A percentile compares a stretch with the other conserved stretches of the same genome.
phyloP scores from a whole-genome alignment of 2,888 invertebrate genomes.

The Malthinus flaveolus region DNA sequence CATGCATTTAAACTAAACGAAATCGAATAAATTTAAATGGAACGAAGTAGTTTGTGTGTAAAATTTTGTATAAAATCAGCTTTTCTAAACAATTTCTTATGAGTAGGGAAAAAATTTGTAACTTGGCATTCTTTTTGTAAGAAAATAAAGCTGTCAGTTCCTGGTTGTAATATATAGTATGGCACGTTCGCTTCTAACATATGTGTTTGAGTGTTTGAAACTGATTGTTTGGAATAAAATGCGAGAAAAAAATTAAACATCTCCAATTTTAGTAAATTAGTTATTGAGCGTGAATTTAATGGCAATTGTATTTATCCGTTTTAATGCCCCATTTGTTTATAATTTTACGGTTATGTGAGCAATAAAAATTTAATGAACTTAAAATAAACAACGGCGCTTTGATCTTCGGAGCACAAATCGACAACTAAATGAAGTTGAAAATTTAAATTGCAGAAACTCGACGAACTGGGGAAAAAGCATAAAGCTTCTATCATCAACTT shows the following conservation, averaged over 20 bases:
- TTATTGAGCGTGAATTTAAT: too few species aligned
- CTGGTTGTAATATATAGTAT: constrained; percentile 8
- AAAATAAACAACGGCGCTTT: constrained; percentile 13
- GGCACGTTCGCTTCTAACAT: constrained; percentile 4
- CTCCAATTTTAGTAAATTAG: constrained; percentile 1
- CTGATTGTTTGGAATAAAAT: not conserved
- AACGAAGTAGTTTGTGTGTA: too few species aligned
- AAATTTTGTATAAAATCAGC: constrained; percentile 1
- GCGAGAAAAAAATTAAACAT: too few species aligned
- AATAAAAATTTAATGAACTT: constrained; percentile 13
- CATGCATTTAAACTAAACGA: too few species aligned
- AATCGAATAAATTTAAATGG: too few species aligned
- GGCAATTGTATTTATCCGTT: not conserved
- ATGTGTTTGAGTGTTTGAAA: constrained; percentile 7
- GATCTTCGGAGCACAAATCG: constrained; percentile 18
- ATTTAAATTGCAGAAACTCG: constrained; percentile 15
- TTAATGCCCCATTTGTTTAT: constrained; percentile 3
- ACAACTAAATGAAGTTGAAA: constrained; percentile 14
- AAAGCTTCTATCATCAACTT: not conserved
- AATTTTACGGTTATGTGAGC: constrained; percentile 14
- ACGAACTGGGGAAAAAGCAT: not conserved
- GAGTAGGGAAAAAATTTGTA: constrained; percentile 4
- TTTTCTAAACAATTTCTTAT: constrained; percentile 5
- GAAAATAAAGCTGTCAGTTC: constrained; percentile 7
- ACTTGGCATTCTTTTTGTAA: constrained; percentile 6